These are phyloP conservation scores for Drosophila incognita DNA, from an alignment of 2,888 invertebrate genomes.

Conservation along the genomic window DNA sequence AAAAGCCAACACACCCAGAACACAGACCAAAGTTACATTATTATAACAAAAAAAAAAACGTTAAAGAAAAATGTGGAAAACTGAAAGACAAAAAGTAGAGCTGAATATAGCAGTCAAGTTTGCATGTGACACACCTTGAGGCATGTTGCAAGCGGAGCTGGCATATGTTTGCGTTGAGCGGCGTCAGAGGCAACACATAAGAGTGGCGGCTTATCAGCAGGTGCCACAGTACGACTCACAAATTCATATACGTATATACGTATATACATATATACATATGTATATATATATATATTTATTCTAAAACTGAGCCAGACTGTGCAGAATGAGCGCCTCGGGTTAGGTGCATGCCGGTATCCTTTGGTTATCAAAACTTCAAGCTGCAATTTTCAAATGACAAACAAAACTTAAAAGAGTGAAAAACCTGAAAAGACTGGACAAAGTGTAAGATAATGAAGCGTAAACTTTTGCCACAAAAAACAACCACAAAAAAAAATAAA, in stretches of 20 bases:
- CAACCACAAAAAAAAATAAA: neutral
- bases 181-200: constrained; percentile 26
- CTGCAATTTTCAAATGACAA: constrained; percentile 45
- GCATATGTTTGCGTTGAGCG: constrained; percentile 54
- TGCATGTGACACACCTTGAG: constrained; percentile 64
- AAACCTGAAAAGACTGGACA: constrained; percentile 7
- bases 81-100: constrained; percentile 26
- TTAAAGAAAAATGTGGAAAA: constrained; percentile 5
- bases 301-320: constrained; percentile 12
- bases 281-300: neutral
- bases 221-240: constrained; percentile 36
- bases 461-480: constrained; percentile 55
- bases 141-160: constrained; percentile 50
- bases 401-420: constrained; percentile 17
- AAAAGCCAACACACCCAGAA: constrained; percentile 42
- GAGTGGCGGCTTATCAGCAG: constrained; percentile 48
- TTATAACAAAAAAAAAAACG: neutral
- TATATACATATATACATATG: too few relatives aligned
- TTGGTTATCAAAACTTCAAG: constrained; percentile 42
- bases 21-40: constrained; percentile 12
- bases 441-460: constrained; percentile 65
- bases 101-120: constrained; percentile 43
- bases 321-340: constrained; percentile 35
- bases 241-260: neutral
- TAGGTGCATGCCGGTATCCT: constrained; percentile 17